Evolutionary conservation across 2,113 vertebrate species (phyloP), one percentile per base, ranked within the genome.

Genomic region (Podarcis cretensis): DNA sequence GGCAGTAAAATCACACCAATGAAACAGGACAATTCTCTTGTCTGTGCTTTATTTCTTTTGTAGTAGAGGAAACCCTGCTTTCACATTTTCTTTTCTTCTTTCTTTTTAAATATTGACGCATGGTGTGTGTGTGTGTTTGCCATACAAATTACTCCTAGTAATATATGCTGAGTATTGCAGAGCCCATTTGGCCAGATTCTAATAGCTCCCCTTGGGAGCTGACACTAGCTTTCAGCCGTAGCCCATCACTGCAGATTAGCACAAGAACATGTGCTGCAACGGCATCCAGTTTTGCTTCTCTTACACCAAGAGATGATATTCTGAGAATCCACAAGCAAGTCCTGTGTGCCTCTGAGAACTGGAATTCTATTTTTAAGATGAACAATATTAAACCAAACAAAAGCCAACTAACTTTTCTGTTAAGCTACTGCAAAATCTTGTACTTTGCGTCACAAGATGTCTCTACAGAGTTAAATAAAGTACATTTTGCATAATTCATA

Each of bases 121-220:
- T 57, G 59, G 48, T 87, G 88, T 12, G 48, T 54, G 48, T 54
- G 48, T 54, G 48, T 12, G 48, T 85, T 96, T 96, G 94, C 82
- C 91, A 89, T 73, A 92, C 65, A 93, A 95, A 97, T 85, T 9
- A 21, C 90, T 95, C 89, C 40, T 9, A 94, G 80, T 94, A 96
- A 95, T 94, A 23, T 90, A 95, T 93, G 90, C 91, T 81, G 80
- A 83, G 77, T 92, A 96, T 94, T 93, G 81, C 92, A 95, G 90
- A 95, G 90, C 96, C 92, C 95, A 96, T 95, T 96, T 94, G 96
- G 95, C 93, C 93, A 93, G 91, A 96, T 93, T 96, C 94, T 96
- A 97, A 97, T 96, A 96, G 94, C 87, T 74, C 92, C 97, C 94
- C 97, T 91, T 91, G 96, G 96, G 97, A 97, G 90, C 92, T 96